These are phyloP conservation scores for Clistopyga incitator DNA, from an alignment of 2,888 invertebrate genomes.

Conservation along the genomic window DNA sequence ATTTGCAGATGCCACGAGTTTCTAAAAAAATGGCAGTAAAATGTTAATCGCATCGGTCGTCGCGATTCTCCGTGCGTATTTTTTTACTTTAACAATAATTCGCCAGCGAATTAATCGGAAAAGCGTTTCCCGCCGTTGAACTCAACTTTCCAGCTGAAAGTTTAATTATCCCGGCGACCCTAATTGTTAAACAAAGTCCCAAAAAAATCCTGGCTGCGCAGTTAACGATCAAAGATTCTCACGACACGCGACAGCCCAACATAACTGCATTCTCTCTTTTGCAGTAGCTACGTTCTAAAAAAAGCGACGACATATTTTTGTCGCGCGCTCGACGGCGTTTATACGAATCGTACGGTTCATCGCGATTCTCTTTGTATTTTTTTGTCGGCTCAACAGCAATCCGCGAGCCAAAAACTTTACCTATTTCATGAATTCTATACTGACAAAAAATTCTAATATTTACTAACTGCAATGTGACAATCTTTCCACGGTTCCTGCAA, in stretches of 20 bases:
- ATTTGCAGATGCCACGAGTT: background rate
- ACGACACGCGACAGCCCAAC: background rate
- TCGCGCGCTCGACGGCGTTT: constrained; percentile 36
- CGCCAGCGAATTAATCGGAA: no score
- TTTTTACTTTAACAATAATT: no score
- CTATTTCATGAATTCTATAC: no score
- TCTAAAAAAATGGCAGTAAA: constrained; percentile 8
- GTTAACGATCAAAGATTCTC: background rate
- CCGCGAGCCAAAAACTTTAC: no score
- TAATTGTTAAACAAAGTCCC: background rate
- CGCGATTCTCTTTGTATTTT: no score
- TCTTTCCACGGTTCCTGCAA: no score
- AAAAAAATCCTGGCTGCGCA: background rate
- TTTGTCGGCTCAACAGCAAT: no score
- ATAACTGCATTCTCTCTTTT: constrained; percentile 6
- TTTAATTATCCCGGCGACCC: background rate
- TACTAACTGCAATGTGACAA: no score
- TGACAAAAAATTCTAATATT: no score
- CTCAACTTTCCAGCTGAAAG: background rate
- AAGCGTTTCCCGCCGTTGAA: no score
- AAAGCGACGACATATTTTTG: constrained; percentile 14
- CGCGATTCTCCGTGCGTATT: no score
- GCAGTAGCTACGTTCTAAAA: background rate
- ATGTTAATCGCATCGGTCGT: constrained; percentile 25
- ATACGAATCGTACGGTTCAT: constrained; percentile 24